Percentiles rank a stretch among this genome's conserved stretches.
Evolutionary conservation across 2,888 invertebrate species (phyloP).

Genomic region (Cheilosia urbana): DNA sequence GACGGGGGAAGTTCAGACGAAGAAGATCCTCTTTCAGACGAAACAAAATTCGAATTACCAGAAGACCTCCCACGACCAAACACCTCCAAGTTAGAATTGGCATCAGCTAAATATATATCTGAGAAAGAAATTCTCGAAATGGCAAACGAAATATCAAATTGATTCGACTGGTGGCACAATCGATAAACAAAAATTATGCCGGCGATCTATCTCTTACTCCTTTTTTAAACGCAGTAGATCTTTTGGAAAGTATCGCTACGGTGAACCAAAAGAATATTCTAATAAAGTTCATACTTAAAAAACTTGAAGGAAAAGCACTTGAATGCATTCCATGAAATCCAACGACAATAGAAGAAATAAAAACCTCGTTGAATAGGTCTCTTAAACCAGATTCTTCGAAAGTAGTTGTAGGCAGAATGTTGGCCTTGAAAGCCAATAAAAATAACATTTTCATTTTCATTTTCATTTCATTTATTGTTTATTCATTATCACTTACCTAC

Average conservation of each 20-base stretch:
- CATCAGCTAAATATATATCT: too few species aligned
- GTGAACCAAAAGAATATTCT: not conserved
- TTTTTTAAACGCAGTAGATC: not conserved
- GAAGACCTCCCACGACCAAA: too few species aligned
- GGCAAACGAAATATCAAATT: constrained; percentile 20
- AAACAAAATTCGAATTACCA: too few species aligned
- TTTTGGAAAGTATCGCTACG: not conserved
- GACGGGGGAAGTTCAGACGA: not conserved
- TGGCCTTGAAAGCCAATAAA: constrained; percentile 6
- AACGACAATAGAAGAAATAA: not conserved
- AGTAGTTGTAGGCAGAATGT: constrained; percentile 7
- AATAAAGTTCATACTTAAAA: not conserved
- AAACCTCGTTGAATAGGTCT: not conserved
- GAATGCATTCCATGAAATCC: constrained; percentile 3
- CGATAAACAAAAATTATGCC: constrained; percentile 11
- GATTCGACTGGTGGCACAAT: constrained; percentile 13
- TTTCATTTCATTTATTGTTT: too few species aligned
- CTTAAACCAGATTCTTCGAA: not conserved
- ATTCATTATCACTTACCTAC: too few species aligned
- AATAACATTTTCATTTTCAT: too few species aligned
- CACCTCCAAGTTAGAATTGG: too few species aligned
- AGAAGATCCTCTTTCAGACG: too few species aligned
- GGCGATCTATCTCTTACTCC: not conserved
- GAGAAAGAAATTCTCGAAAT: not conserved
- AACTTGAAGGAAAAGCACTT: not conserved